A percentile compares a stretch with the other conserved stretches of the same genome.
Evolutionary conservation across 2,113 vertebrate genomes (phyloP).

Genomic region (Butastur rufipennis): DNA sequence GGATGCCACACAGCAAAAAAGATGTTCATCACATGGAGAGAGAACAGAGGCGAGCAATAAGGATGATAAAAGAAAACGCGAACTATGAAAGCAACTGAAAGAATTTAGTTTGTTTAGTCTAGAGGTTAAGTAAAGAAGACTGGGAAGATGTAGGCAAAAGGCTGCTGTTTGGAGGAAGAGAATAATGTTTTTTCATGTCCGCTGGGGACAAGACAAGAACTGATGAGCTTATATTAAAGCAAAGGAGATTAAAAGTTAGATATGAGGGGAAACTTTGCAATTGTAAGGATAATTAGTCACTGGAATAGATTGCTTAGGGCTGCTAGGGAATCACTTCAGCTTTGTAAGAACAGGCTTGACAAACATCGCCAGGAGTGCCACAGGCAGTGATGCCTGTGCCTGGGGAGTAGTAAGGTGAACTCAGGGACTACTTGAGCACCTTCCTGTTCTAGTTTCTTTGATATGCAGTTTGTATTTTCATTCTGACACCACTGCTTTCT

Average conservation of each 20-base stretch:
- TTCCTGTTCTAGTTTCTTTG: background rate
- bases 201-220: background rate
- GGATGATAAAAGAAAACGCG: background rate
- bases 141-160: background rate
- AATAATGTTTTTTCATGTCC: background rate
- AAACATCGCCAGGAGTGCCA: background rate
- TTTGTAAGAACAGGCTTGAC: background rate
- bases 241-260: background rate
- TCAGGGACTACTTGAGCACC: background rate
- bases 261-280: background rate
- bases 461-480: background rate
- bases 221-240: background rate
- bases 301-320: background rate
- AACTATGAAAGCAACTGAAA: background rate
- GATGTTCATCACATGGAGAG: background rate
- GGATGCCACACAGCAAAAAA: background rate
- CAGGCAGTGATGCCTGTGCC: background rate
- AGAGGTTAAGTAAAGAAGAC: background rate
- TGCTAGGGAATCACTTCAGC: background rate
- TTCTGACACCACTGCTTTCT: background rate
- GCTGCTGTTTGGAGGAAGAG: background rate
- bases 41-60: background rate
- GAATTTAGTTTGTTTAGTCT: background rate
- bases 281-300: background rate
- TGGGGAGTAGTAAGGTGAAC: background rate